Evolutionary conservation across 2,888 invertebrate species (phyloP).

Genomic region (Stenoptilia bipunctidactyla): DNA sequence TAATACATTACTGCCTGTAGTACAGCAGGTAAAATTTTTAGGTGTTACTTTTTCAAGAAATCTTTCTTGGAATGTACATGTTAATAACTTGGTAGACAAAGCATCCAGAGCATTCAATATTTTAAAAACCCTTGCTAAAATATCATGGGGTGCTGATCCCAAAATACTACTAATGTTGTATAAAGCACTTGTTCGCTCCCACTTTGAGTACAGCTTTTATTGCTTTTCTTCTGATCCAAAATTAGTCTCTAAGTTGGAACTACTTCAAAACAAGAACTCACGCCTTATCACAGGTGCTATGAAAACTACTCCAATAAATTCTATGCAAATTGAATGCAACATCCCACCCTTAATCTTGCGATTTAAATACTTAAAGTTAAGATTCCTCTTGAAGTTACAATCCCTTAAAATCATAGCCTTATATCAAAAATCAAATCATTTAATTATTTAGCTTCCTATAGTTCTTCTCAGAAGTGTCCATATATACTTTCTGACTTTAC

Average conservation of each 20-base stretch:
- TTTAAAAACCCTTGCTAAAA: slow-evolving; percentile 1
- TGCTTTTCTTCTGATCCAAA: slow-evolving; percentile 2
- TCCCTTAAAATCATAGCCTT: too few species aligned
- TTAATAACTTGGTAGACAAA: background rate
- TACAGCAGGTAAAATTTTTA: slow-evolving; percentile 4
- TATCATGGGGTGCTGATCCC: slow-evolving; percentile 5
- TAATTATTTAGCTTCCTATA: too few species aligned
- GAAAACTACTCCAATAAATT: too few species aligned
- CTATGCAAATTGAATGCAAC: too few species aligned
- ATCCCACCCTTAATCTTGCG: too few species aligned
- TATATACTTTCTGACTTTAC: too few species aligned
- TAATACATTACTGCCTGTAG: slow-evolving; percentile 2
- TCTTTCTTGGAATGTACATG: slow-evolving; percentile 3
- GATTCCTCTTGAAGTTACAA: too few species aligned
- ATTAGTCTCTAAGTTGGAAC: background rate
- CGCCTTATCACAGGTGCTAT: too few species aligned
- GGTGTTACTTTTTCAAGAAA: slow-evolving; percentile 7
- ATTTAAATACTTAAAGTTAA: too few species aligned
- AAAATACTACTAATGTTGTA: slow-evolving; percentile 5
- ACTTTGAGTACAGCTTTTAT: slow-evolving; percentile 5
- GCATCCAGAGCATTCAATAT: slow-evolving; percentile 1
- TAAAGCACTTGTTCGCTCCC: slow-evolving; percentile 3
- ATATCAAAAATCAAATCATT: too few species aligned
- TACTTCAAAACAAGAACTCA: too few species aligned
- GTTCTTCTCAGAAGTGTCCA: too few species aligned